Percentiles rank a stretch among this genome's conserved stretches.
phyloP scores from a whole-genome alignment of 1,140 invertebrate species.

The Megalopta genalis region DNA sequence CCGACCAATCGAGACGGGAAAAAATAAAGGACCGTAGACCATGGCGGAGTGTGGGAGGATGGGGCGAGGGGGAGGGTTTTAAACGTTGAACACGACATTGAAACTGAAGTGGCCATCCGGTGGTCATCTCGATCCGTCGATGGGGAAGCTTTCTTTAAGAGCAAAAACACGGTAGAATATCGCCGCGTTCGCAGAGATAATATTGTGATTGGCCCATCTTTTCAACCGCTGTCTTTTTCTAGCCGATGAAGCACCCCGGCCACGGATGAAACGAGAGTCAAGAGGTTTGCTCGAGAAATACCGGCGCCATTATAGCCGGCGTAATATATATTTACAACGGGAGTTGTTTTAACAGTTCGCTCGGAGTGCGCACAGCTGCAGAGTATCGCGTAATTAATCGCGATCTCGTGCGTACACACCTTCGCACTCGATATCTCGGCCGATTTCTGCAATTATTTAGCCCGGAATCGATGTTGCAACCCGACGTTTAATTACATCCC shows the following conservation, averaged over 20 bases:
- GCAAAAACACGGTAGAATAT: constrained; percentile 52
- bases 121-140: background rate
- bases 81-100: background rate
- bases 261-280: constrained; percentile 19
- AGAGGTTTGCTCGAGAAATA: constrained; percentile 33
- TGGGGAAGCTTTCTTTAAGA: background rate
- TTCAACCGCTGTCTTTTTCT: constrained; percentile 46
- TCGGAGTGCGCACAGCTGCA: no score
- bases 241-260: constrained; percentile 42
- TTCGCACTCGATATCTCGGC: background rate
- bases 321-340: background rate
- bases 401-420: background rate
- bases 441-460: background rate
- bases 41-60: no score
- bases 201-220: constrained; percentile 59
- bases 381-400: background rate
- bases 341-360: background rate
- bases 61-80: background rate
- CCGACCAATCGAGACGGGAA: background rate
- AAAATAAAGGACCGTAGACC: background rate
- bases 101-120: constrained; percentile 12
- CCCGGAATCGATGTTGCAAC: no score
- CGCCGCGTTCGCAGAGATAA: constrained; percentile 57
- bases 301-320: background rate
- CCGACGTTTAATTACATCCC: no score